phyloP scores from a whole-genome alignment of 2,888 invertebrate genomes.

The Epistrophella euchroma region DNA sequence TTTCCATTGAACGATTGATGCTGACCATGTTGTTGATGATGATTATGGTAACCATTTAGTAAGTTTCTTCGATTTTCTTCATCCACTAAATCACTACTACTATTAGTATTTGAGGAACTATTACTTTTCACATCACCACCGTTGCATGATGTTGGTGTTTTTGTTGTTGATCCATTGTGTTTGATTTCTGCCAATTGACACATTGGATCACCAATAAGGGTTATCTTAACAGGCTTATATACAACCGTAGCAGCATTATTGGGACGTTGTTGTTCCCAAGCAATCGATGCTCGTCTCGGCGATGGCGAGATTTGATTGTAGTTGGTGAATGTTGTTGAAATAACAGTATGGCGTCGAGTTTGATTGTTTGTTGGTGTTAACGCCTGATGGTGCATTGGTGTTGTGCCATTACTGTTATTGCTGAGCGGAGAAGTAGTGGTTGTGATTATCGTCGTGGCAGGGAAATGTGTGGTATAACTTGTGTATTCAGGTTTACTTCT shows the following conservation, averaged over 20 bases:
- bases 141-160: constrained; percentile 16
- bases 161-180: constrained; percentile 52
- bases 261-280: constrained; percentile 80
- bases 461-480: constrained; percentile 83
- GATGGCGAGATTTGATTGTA: constrained; percentile 80
- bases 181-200: constrained; percentile 32
- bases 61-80: constrained; percentile 65
- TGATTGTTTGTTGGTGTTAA: constrained; percentile 77
- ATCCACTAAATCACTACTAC: constrained; percentile 42
- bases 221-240: constrained; percentile 81
- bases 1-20: constrained; percentile 61
- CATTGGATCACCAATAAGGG: constrained; percentile 81
- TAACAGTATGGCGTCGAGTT: constrained; percentile 83
- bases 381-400: constrained; percentile 58
- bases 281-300: constrained; percentile 82
- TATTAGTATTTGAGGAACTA: constrained; percentile 41
- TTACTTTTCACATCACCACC: constrained; percentile 52
- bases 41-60: constrained; percentile 62
- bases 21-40: constrained; percentile 44
- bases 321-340: constrained; percentile 83
- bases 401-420: constrained; percentile 49
- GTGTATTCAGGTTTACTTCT: constrained; percentile 84
- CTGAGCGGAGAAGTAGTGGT: constrained; percentile 75
- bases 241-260: constrained; percentile 64
- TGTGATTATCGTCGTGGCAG: constrained; percentile 79